Conservation (phyloP, 2,888 invertebrate species). For the Drosophila melanosoma region DNA sequence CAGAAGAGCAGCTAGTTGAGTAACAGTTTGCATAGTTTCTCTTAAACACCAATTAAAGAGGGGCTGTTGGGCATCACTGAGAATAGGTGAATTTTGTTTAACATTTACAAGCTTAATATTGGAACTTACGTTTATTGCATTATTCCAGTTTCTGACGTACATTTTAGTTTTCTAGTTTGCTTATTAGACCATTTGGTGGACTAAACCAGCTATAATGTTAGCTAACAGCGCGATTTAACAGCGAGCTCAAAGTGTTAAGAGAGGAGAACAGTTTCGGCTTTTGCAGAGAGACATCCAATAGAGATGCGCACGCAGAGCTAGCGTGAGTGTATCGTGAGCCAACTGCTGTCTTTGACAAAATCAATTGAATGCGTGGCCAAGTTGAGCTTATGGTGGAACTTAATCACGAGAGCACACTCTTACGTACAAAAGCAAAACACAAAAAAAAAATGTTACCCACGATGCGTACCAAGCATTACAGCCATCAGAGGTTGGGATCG, state of each 20-base stretch:
- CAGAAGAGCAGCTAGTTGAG: slow-evolving; percentile 14
- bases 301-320: slow-evolving; percentile 25
- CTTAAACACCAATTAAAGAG: slow-evolving; percentile 28
- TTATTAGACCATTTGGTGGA: neutral
- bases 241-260: slow-evolving; percentile 48
- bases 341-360: neutral
- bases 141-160: neutral
- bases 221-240: slow-evolving; percentile 45
- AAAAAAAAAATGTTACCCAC: neutral
- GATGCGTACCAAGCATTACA: neutral
- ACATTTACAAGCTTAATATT: neutral
- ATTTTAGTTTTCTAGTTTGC: slow-evolving; percentile 3
- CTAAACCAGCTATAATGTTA: slow-evolving; percentile 31
- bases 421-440: neutral
- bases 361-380: neutral
- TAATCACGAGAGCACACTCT: neutral
- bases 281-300: slow-evolving; percentile 23
- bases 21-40: slow-evolving; percentile 17
- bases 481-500: slow-evolving; percentile 7
- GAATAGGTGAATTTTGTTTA: neutral
- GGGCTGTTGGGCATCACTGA: neutral
- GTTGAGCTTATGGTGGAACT: slow-evolving; percentile 2
- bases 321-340: slow-evolving; percentile 34
- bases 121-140: neutral
- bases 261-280: slow-evolving; percentile 17